These are phyloP conservation scores for Rostratula benghalensis DNA, from an alignment of 2,113 vertebrate species.

Conservation along the genomic window DNA sequence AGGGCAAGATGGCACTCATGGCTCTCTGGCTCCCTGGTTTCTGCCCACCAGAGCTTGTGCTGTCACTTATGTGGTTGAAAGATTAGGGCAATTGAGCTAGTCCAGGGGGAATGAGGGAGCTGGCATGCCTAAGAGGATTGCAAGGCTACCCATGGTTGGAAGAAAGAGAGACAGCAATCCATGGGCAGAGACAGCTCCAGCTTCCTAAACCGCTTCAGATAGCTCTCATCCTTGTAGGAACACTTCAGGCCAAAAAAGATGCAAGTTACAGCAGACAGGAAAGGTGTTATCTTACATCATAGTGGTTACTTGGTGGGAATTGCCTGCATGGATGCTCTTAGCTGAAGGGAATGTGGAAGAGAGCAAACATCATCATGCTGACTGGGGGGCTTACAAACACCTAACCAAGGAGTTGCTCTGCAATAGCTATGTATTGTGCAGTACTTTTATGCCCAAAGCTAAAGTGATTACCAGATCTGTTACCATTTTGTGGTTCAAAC, in stretches of 20 bases:
- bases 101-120: neutral
- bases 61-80: neutral
- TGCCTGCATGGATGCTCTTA: neutral
- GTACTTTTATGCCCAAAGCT: neutral
- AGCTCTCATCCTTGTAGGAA: neutral
- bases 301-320: neutral
- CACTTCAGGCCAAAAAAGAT: neutral
- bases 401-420: neutral
- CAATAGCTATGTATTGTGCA: neutral
- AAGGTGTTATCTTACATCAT: neutral
- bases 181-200: neutral
- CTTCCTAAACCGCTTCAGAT: neutral
- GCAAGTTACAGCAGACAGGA: fast-evolving
- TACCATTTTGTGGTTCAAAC: neutral
- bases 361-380: neutral
- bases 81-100: neutral
- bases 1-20: neutral
- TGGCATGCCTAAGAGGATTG: neutral
- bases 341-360: neutral
- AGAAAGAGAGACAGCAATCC: neutral
- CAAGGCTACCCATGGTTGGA: neutral
- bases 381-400: fast-evolving
- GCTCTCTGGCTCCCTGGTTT: neutral
- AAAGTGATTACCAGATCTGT: neutral
- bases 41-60: neutral